Conservation (phyloP, 1,140 invertebrate species). For the Drosophila miranda region DNA sequence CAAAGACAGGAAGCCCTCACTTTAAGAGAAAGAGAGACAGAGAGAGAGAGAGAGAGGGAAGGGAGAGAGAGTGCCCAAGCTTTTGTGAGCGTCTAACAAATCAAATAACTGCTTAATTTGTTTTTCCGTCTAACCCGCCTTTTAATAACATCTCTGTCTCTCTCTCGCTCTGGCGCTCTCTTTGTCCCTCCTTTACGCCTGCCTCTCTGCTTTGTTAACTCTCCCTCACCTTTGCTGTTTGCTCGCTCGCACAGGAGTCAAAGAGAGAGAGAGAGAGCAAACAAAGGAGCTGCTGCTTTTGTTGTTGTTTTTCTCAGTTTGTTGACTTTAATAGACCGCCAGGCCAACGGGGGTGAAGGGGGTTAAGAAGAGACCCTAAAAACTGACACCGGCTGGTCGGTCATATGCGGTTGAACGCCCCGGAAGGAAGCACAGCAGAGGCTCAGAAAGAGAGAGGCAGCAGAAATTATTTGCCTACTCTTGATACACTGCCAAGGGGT, state of each 20-base stretch:
- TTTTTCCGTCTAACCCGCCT: conserved; percentile 44
- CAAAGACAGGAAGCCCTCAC: too few species aligned
- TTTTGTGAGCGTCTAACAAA: conserved; percentile 44
- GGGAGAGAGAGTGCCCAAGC: not conserved
- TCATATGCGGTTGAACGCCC: conserved; percentile 67
- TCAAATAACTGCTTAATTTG: conserved; percentile 80
- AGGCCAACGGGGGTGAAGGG: not conserved
- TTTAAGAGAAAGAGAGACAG: not conserved
- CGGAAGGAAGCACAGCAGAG: conserved; percentile 11
- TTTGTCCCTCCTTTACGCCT: not conserved
- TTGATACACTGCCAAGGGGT: not conserved
- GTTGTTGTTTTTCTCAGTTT: conserved; percentile 64
- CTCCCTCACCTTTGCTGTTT: conserved; percentile 46
- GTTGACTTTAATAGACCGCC: conserved; percentile 61
- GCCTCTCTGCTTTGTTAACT: too few species aligned
- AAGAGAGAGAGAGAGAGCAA: not conserved
- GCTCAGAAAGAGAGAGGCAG: conserved; percentile 20
- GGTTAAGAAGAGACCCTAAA: conserved; percentile 4
- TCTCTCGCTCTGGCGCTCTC: not conserved
- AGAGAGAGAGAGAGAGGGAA: too few species aligned
- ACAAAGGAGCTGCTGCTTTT: conserved; percentile 35
- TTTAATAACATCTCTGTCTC: not conserved
- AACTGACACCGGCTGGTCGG: conserved; percentile 42
- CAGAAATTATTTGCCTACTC: conserved; percentile 70
- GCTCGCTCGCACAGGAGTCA: conserved; percentile 49